A percentile compares a stretch with the other conserved stretches of the same genome.
phyloP scores from a whole-genome alignment of 2,888 invertebrate genomes.

The Cryptus viduatorius region DNA sequence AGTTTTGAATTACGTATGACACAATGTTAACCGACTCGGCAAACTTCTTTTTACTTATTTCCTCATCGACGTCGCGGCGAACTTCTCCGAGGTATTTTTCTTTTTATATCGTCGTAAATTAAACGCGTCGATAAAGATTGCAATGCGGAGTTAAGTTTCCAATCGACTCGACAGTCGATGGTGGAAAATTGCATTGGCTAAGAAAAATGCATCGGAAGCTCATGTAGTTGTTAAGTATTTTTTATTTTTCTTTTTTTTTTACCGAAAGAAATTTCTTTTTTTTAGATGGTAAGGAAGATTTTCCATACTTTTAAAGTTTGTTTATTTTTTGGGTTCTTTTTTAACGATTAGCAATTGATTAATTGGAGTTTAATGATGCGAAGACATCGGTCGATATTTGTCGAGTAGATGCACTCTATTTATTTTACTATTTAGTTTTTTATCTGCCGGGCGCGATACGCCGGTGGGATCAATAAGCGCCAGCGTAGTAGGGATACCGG shows the following conservation, averaged over 20 bases:
- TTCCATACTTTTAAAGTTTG: too few species aligned
- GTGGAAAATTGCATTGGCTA: neutral
- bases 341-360: too few species aligned
- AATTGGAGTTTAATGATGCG: constrained; percentile 15
- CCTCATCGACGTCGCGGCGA: too few species aligned
- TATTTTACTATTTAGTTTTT: constrained; percentile 39
- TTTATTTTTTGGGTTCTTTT: too few species aligned
- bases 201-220: neutral
- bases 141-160: neutral
- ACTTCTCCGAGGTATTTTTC: neutral
- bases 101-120: constrained; percentile 10
- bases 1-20: constrained; percentile 40
- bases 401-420: constrained; percentile 22
- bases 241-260: neutral
- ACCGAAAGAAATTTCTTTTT: neutral
- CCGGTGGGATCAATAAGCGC: constrained; percentile 69
- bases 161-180: neutral
- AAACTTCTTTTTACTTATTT: constrained; percentile 13
- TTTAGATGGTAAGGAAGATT: neutral
- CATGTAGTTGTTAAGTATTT: neutral
- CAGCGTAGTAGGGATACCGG: constrained; percentile 53
- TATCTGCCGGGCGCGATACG: constrained; percentile 55
- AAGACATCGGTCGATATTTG: constrained; percentile 29
- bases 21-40: constrained; percentile 21
- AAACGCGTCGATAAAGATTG: neutral